Evolutionary conservation across 2,888 invertebrate genomes (phyloP).

Genomic region (Eurytoma adleriae): DNA sequence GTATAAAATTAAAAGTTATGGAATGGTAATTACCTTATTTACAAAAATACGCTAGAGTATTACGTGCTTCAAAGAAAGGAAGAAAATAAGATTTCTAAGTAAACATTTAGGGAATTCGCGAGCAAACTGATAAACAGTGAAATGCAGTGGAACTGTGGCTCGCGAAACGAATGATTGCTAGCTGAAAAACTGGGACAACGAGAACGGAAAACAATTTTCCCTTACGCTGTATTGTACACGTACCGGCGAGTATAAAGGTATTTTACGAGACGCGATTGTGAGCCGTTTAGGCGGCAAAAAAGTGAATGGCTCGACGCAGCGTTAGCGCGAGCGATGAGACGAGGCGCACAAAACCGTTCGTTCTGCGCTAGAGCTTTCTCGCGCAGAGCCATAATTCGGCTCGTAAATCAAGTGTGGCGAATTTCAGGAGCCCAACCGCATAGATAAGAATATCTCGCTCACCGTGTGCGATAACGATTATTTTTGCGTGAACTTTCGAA

Average conservation of each 20-base stretch:
- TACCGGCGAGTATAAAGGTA: conserved; percentile 37
- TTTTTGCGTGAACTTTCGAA: not conserved
- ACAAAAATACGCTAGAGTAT: too few relatives aligned
- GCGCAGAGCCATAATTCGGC: not conserved
- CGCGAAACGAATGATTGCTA: conserved; percentile 12
- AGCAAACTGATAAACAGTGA: too few relatives aligned
- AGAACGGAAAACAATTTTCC: conserved; percentile 37
- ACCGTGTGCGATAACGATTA: not conserved
- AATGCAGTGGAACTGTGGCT: not conserved
- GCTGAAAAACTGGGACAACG: conserved; percentile 32
- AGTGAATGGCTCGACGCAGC: not conserved
- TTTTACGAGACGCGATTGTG: conserved; percentile 29
- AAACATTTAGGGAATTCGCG: too few relatives aligned
- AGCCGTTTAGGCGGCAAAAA: conserved; percentile 28
- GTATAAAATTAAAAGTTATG: too few relatives aligned
- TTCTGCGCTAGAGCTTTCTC: not conserved
- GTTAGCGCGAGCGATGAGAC: not conserved
- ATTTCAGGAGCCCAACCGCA: not conserved
- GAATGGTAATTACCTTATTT: too few relatives aligned
- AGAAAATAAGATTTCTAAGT: too few relatives aligned
- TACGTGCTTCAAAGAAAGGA: too few relatives aligned
- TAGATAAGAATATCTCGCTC: not conserved
- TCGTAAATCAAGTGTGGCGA: not conserved
- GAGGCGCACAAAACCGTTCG: not conserved
- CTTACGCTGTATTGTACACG: not conserved